These are phyloP conservation scores for Melanotaenia trifasciata DNA, from an alignment of 2,797 vertebrate genomes.

Conservation along the genomic window DNA sequence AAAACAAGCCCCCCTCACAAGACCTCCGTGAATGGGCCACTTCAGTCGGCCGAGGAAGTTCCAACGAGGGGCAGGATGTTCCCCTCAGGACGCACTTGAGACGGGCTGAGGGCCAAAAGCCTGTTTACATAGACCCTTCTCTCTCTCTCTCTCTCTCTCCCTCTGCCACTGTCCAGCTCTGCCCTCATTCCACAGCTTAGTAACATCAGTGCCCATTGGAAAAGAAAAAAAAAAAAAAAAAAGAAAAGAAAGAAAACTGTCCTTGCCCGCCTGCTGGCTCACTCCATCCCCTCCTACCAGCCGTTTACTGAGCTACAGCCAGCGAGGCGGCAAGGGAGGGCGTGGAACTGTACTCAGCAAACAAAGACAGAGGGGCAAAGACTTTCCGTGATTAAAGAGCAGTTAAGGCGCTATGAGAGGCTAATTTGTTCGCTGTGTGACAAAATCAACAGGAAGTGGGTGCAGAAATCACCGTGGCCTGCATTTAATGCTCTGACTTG, in stretches of 20 bases:
- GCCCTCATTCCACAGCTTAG: constrained; percentile 49
- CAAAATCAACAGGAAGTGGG: constrained; percentile 61
- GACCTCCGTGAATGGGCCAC: constrained; percentile 80
- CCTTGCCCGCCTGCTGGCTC: constrained; percentile 7
- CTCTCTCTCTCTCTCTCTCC: constrained; percentile 34
- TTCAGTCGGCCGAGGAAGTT: constrained; percentile 80
- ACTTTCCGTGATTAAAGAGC: constrained; percentile 67
- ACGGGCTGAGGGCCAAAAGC: constrained; percentile 70
- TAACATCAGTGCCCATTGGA: constrained; percentile 27
- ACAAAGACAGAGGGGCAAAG: constrained; percentile 62
- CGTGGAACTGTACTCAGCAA: constrained; percentile 58
- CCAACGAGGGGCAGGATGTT: constrained; percentile 81
- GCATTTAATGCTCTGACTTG: constrained; percentile 35
- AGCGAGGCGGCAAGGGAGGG: constrained; percentile 56
- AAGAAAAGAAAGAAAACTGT: background rate
- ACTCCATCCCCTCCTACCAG: constrained; percentile 37
- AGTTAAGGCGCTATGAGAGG: constrained; percentile 68
- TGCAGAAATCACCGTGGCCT: constrained; percentile 36
- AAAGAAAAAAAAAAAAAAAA: constrained; percentile 1
- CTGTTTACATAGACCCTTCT: constrained; percentile 62
- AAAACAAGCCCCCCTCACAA: constrained; percentile 76
- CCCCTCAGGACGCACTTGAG: constrained; percentile 80
- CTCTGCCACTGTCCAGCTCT: constrained; percentile 58
- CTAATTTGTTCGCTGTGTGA: constrained; percentile 66
- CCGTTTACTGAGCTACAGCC: constrained; percentile 51